Percentiles rank a stretch among this genome's conserved stretches.
These are phyloP conservation scores for Nipponia nippon DNA, from an alignment of 2,113 vertebrate species.

Conservation along the genomic window DNA sequence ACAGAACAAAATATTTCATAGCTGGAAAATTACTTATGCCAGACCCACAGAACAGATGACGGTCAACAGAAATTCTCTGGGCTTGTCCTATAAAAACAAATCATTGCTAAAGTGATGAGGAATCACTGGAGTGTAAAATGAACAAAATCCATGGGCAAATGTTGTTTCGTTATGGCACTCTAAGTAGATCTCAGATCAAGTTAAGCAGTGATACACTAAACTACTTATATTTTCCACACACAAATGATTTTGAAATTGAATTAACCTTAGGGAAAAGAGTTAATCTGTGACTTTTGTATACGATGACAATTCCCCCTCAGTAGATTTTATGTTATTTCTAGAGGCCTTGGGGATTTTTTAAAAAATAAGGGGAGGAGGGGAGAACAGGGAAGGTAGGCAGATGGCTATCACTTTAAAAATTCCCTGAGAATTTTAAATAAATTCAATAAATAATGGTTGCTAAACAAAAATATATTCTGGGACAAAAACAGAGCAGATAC, in stretches of 20 bases:
- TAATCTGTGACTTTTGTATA: not conserved
- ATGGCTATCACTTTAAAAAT: not conserved
- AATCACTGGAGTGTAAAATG: not conserved
- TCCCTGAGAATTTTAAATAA: not conserved
- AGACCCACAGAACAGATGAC: not conserved
- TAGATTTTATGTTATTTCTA: not conserved
- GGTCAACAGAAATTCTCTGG: not conserved
- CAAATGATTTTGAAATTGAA: not conserved
- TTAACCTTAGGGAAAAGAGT: not conserved
- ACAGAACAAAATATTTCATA: not conserved
- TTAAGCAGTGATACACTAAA: not conserved
- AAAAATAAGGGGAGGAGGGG: fast-evolving
- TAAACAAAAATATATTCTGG: not conserved
- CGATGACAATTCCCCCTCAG: not conserved
- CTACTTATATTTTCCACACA: not conserved
- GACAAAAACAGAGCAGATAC: not conserved
- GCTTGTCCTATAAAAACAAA: not conserved
- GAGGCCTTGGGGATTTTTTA: not conserved
- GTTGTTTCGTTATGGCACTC: not conserved
- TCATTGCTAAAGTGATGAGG: not conserved
- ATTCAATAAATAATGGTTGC: not conserved
- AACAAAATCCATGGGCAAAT: not conserved
- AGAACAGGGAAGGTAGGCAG: not conserved
- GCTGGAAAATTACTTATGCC: not conserved
- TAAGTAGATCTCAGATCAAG: not conserved